A percentile compares a stretch with the other conserved stretches of the same genome.
These are phyloP conservation scores for Listrodromus nycthemerus DNA, from an alignment of 2,888 invertebrate species.

Conservation along the genomic window DNA sequence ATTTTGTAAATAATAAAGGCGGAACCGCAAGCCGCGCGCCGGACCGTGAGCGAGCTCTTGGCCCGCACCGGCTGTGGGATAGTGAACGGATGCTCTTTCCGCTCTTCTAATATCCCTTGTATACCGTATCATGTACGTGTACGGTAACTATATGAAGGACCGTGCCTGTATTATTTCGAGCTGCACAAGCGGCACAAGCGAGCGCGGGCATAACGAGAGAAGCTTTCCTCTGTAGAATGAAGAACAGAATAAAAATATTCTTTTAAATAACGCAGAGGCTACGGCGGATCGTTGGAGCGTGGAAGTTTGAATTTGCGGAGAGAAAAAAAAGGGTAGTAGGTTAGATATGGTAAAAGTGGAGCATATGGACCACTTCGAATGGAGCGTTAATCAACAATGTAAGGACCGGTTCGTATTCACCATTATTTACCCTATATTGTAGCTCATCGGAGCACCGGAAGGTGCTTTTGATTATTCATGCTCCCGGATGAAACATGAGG, in stretches of 20 bases:
- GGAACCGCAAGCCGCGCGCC: conserved; percentile 67
- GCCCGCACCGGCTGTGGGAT: conserved; percentile 53
- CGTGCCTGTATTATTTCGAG: conserved; percentile 8
- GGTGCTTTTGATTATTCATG: not conserved
- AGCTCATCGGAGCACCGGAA: no score
- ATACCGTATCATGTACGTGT: conserved; percentile 20
- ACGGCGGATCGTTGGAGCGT: no score
- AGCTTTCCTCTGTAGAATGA: conserved; percentile 12
- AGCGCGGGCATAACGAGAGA: conserved; percentile 52
- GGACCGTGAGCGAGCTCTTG: conserved; percentile 62
- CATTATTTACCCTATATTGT: no score
- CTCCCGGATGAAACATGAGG: not conserved
- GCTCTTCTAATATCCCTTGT: conserved; percentile 16
- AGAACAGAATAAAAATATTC: conserved; percentile 5
- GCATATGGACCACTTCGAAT: no score
- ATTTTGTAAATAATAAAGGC: conserved; percentile 75
- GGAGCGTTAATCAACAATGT: not conserved
- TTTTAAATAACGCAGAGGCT: no score
- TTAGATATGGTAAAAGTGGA: no score
- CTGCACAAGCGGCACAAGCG: not conserved
- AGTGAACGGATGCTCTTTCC: conserved; percentile 49
- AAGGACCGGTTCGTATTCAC: no score
- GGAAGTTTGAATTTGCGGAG: not conserved
- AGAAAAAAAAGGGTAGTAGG: not conserved
- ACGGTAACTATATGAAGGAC: conserved; percentile 5